Conservation (phyloP, 1,140 invertebrate genomes). For the Pseudoatta argentina region DNA sequence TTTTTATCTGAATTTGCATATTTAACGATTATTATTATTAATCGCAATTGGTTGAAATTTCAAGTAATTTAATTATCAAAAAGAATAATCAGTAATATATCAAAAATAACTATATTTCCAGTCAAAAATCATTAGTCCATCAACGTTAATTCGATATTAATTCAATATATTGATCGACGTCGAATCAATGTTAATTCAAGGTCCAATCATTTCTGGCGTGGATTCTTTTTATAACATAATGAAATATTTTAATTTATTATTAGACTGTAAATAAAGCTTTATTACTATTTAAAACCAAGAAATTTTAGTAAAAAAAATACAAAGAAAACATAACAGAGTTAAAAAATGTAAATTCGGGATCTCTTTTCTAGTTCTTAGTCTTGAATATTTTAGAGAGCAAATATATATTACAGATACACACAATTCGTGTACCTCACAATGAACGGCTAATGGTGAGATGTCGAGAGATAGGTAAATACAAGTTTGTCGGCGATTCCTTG, state of each 20-base stretch:
- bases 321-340: background rate
- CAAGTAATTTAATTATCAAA: background rate
- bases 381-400: slow-evolving; percentile 10
- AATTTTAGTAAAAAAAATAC: background rate
- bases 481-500: slow-evolving; percentile 90
- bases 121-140: too few relatives aligned
- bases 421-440: slow-evolving; percentile 88
- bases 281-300: background rate
- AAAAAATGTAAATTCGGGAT: background rate
- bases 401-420: slow-evolving; percentile 80
- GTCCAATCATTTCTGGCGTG: too few relatives aligned
- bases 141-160: too few relatives aligned
- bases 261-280: background rate
- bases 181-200: too few relatives aligned
- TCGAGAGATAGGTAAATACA: slow-evolving; percentile 93
- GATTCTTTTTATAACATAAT: background rate
- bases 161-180: too few relatives aligned
- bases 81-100: background rate
- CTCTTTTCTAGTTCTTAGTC: background rate
- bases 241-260: background rate
- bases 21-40: background rate
- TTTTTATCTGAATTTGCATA: background rate
- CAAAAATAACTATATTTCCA: background rate
- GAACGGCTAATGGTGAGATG: slow-evolving; percentile 91
- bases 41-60: background rate